phyloP scores from a whole-genome alignment of 2,113 vertebrate genomes.

The Octodon degus region DNA sequence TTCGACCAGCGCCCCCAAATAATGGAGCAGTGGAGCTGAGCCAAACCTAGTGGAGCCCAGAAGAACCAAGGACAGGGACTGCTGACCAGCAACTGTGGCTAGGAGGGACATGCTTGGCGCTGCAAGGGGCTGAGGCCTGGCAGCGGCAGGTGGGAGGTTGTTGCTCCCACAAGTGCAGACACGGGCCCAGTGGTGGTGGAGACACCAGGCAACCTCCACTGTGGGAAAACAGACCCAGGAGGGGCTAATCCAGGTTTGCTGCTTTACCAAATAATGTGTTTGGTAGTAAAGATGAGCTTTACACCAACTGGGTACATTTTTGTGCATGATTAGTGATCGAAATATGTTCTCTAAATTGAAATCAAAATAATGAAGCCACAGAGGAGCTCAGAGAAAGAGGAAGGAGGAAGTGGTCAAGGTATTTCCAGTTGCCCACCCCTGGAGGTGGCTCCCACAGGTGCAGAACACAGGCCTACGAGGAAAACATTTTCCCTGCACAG shows the following conservation, averaged over 20 bases:
- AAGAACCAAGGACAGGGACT: conserved; percentile 5
- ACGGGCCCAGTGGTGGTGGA: neutral
- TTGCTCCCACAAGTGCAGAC: conserved; percentile 39
- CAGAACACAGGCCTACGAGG: neutral
- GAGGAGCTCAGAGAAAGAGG: neutral
- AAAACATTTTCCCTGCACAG: neutral
- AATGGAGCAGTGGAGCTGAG: neutral
- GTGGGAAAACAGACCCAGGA: neutral
- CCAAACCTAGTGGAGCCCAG: neutral
- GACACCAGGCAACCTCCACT: neutral
- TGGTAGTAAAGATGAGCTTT: conserved; percentile 44
- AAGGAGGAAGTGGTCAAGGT: neutral
- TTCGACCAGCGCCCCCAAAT: neutral
- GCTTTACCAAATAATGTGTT: conserved; percentile 34
- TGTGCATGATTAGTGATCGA: conserved; percentile 5
- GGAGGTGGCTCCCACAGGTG: neutral
- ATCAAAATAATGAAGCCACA: conserved; percentile 57
- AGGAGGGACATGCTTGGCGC: neutral
- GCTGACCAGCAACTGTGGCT: neutral
- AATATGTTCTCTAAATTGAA: conserved; percentile 60
- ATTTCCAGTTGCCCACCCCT: neutral
- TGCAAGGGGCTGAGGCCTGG: conserved; percentile 12
- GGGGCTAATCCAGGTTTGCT: neutral
- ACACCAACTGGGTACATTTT: neutral
- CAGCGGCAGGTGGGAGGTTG: neutral